These are phyloP conservation scores for Trachymyrmex septentrionalis DNA, from an alignment of 1,140 invertebrate species.

Conservation along the genomic window DNA sequence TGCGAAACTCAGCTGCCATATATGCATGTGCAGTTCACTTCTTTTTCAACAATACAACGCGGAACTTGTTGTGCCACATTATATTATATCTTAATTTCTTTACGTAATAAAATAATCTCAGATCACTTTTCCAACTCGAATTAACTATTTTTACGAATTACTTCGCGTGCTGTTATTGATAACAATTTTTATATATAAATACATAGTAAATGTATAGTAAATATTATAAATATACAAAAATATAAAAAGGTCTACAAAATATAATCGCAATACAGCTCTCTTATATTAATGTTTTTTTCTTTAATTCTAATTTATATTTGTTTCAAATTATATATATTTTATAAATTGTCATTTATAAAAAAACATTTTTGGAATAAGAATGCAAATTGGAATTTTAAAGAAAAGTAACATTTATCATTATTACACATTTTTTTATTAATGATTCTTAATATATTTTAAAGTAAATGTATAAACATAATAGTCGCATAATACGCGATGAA, in stretches of 20 bases:
- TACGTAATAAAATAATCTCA: not conserved
- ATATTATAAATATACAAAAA: not conserved
- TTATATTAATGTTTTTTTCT: too few species aligned
- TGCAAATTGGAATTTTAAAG: too few species aligned
- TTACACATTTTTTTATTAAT: not conserved
- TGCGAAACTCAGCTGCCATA: slow-evolving; percentile 14
- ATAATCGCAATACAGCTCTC: not conserved
- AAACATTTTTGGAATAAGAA: too few species aligned
- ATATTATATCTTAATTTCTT: slow-evolving; percentile 43
- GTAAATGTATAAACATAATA: not conserved
- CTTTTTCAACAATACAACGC: slow-evolving; percentile 30
- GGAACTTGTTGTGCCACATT: slow-evolving; percentile 28
- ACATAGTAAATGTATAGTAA: too few species aligned
- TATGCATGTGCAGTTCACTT: not conserved
- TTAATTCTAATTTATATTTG: too few species aligned
- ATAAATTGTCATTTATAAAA: too few species aligned
- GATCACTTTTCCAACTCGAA: not conserved
- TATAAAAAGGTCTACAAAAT: not conserved
- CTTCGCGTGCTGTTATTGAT: not conserved
- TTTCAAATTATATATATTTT: too few species aligned
- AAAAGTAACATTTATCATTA: not conserved
- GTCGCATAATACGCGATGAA: not conserved
- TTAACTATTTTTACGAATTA: not conserved
- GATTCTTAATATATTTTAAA: not conserved
- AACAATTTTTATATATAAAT: slow-evolving; percentile 2